Evolutionary conservation across 2,888 invertebrate species (phyloP).

Genomic region (Leucoma salicis): DNA sequence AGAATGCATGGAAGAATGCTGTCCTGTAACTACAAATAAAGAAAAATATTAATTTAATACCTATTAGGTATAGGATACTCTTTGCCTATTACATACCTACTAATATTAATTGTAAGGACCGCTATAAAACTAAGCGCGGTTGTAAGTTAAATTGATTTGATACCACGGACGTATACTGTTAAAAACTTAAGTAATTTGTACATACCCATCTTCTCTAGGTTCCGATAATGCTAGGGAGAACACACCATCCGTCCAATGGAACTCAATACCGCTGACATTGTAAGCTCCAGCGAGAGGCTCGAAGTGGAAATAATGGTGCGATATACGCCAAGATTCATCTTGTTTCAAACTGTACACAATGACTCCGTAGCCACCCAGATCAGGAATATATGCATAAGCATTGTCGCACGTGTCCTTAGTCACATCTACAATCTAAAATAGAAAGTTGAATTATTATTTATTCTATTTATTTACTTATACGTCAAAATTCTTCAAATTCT

Average conservation of each 20-base stretch:
- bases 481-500: too few relatives aligned
- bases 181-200: constrained; percentile 7
- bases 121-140: too few relatives aligned
- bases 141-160: too few relatives aligned
- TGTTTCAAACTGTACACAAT: constrained; percentile 89
- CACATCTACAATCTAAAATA: constrained; percentile 85
- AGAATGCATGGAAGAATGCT: constrained; percentile 91
- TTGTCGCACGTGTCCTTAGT: constrained; percentile 86
- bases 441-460: too few relatives aligned
- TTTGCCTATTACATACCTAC: too few relatives aligned
- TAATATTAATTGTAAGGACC: too few relatives aligned
- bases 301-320: constrained; percentile 92
- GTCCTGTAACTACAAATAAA: constrained; percentile 79
- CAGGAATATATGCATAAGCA: constrained; percentile 90
- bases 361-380: constrained; percentile 88
- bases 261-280: constrained; percentile 89
- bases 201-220: constrained; percentile 80
- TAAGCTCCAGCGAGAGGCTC: constrained; percentile 90
- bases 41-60: not conserved
- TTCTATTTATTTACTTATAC: too few relatives aligned
- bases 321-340: constrained; percentile 89
- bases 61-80: too few relatives aligned
- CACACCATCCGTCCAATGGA: constrained; percentile 94
- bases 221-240: constrained; percentile 88
- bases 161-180: too few relatives aligned